These are phyloP conservation scores for Salmo trutta DNA, from an alignment of 2,797 vertebrate genomes.

Conservation along the genomic window DNA sequence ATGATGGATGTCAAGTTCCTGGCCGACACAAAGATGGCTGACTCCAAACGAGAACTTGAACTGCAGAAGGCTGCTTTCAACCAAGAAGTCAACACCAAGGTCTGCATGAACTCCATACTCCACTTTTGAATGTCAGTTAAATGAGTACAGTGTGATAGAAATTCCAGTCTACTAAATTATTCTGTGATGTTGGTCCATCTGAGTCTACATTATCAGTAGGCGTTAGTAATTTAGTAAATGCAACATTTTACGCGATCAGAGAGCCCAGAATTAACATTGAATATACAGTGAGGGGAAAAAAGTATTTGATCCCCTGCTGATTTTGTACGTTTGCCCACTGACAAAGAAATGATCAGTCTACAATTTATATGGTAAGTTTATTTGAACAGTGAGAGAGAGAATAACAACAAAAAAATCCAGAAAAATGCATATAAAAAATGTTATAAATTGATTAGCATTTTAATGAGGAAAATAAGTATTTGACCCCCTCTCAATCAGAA, in stretches of 20 bases:
- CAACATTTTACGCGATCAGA: neutral
- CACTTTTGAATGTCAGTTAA: neutral
- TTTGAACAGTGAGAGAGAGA: too few relatives aligned
- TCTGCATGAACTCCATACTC: conserved; percentile 40
- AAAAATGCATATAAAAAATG: too few relatives aligned
- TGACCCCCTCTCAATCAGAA: too few relatives aligned
- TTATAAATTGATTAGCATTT: too few relatives aligned
- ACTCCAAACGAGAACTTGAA: conserved; percentile 91
- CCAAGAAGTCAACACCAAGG: conserved; percentile 93
- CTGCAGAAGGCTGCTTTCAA: conserved; percentile 90
- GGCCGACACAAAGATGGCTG: conserved; percentile 92
- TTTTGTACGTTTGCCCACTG: too few relatives aligned
- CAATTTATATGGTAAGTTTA: too few relatives aligned
- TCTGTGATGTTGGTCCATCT: neutral
- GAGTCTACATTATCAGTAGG: neutral
- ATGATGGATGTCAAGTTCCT: conserved; percentile 92
- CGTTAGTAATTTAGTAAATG: neutral
- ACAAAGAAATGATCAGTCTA: too few relatives aligned
- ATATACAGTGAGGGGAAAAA: neutral
- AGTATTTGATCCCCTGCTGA: too few relatives aligned
- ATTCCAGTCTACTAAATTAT: neutral
- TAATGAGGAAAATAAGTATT: too few relatives aligned
- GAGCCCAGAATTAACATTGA: neutral
- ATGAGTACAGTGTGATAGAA: neutral
- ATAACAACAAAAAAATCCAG: too few relatives aligned